Conservation (phyloP, 92 coral and sea anemone genomes). For the Phenganax marumi region DNA sequence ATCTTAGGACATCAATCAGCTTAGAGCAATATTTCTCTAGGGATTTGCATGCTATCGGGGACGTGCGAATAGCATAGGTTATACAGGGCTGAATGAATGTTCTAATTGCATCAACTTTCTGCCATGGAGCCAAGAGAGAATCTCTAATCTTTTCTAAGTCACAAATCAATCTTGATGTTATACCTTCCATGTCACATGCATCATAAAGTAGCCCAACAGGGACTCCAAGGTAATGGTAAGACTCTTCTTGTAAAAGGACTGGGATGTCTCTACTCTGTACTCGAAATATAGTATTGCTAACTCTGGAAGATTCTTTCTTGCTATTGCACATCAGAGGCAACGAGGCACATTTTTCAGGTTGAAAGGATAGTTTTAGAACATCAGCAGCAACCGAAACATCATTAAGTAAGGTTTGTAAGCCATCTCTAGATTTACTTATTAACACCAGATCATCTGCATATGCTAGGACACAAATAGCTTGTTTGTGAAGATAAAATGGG, state of each 20-base stretch:
- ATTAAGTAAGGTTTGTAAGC: conserved; percentile 27
- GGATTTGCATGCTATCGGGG: neutral
- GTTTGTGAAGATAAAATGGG: conserved; percentile 7
- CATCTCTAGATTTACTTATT: conserved; percentile 15
- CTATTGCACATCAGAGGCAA: conserved; percentile 2
- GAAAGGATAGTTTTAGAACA: conserved; percentile 12
- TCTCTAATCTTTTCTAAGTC: conserved; percentile 25
- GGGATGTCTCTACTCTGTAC: conserved; percentile 23
- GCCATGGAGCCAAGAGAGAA: conserved; percentile 44
- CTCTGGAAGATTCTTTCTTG: conserved; percentile 7
- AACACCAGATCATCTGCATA: conserved; percentile 46
- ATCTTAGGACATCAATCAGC: conserved; percentile 9
- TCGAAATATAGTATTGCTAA: neutral
- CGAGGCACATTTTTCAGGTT: conserved; percentile 37
- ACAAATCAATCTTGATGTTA: neutral
- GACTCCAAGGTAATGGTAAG: conserved; percentile 36
- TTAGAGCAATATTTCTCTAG: neutral
- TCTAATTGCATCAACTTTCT: conserved; percentile 44
- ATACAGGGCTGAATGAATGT: conserved; percentile 41
- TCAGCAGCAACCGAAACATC: conserved; percentile 21
- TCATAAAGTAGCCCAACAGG: conserved; percentile 21
- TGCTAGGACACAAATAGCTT: conserved; percentile 24
- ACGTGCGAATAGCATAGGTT: conserved; percentile 29
- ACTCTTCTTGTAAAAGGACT: neutral
- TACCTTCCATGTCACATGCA: conserved; percentile 14